A percentile compares a stretch with the other conserved stretches of the same genome.
Conservation (phyloP, 2,113 vertebrate species). For the Poecile atricapillus region DNA sequence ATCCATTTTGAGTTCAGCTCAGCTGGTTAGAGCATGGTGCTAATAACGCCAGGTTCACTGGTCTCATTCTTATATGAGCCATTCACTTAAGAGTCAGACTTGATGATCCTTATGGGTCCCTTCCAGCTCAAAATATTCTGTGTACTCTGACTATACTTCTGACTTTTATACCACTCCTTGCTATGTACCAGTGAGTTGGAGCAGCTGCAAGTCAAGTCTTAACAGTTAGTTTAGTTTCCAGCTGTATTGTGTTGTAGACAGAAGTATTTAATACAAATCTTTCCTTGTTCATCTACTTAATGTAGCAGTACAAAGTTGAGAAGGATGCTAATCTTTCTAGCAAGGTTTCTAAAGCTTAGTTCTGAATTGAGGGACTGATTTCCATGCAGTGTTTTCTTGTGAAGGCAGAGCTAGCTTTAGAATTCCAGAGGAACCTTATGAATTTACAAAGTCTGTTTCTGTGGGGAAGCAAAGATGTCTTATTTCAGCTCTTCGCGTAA, state of each 20-base stretch:
- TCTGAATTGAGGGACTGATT: background rate
- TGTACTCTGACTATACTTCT: background rate
- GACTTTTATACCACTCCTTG: background rate
- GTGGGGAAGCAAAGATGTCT: background rate
- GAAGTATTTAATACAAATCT: background rate
- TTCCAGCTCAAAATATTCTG: background rate
- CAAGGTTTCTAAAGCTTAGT: background rate
- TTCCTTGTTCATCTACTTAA: background rate
- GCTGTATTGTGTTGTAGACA: background rate
- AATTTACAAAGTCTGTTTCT: background rate
- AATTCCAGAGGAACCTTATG: background rate
- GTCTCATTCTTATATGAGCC: background rate
- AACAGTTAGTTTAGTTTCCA: background rate
- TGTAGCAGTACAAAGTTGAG: background rate
- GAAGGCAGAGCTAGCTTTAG: background rate
- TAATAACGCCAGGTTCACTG: background rate
- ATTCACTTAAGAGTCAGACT: background rate
- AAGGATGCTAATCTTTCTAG: background rate
- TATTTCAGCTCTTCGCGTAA: background rate
- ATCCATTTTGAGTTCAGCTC: background rate
- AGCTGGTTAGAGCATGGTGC: background rate
- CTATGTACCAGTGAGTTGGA: background rate
- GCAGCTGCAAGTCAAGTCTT: background rate
- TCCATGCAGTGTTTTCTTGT: background rate
- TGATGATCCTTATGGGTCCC: background rate